Evolutionary conservation across 2,113 vertebrate species (phyloP), one percentile per base, ranked within the genome.

Genomic region (Ictidomys tridecemlineatus): DNA sequence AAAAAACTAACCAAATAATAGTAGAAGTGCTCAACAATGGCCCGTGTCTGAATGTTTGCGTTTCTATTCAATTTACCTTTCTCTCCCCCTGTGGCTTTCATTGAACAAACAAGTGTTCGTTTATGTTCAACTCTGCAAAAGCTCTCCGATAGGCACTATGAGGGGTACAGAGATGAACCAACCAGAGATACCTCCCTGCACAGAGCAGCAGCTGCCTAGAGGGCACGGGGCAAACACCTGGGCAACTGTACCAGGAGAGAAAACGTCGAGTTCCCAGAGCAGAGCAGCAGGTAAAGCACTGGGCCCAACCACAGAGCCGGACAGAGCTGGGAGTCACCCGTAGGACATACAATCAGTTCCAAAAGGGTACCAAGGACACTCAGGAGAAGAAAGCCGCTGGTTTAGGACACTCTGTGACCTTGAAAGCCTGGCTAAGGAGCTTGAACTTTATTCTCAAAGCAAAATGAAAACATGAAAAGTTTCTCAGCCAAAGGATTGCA

Each of bases 21-120:
- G 67, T 51, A 58, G 32, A 80, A 83, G 61, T 77, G 51, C 51
- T 82, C 39, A 92, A 85, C 34, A 89, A 77, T 63, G 74, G 51
- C 74, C 69, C 42, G 1, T 42, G 53, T 93, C 76, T 77, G 83
- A 91, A 86, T 63, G 82, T 32, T 28, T 79, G 32, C 69, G 61
- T 86, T 93, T 90, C 48, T 93, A 45, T 76, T 82, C 61, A 72
- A 76, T 30, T n/a, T 93, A 51, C 26, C 56, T 83, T 93, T 93
- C 30, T 86, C 34, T 83, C 65, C n/a, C 69, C 69, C 77, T 83
- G 56, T 56, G 72, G 11, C 37, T 87, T 91, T 91, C 70, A 83
- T 93, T 87, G 63, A 70, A 69, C 83, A 72, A 70, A 69, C 86
- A 93, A 82, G 30, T 70, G 16, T 77, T 80, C 58, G 58, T 92